Percentiles rank a stretch among this genome's conserved stretches.
Conservation (phyloP, 2,113 vertebrate genomes). For the Bubalus kerabau region DNA sequence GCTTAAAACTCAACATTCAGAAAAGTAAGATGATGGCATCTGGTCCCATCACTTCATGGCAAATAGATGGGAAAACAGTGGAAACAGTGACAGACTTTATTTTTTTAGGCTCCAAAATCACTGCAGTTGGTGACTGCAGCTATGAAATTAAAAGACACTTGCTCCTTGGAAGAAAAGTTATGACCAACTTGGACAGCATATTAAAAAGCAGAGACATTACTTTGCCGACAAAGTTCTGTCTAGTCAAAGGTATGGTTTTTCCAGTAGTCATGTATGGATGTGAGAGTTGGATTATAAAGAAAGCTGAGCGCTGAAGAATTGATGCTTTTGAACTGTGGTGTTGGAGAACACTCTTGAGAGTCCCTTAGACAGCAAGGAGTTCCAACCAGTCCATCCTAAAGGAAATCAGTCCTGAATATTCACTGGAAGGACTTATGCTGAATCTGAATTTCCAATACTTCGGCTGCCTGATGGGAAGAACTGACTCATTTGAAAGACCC, state of each 20-base stretch:
- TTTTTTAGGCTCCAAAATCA: not conserved
- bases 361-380: not conserved
- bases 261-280: not conserved
- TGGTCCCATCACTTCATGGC: not conserved
- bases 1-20: not conserved
- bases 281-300: not conserved
- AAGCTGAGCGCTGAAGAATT: not conserved
- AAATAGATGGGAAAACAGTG: not conserved
- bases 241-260: not conserved
- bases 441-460: not conserved
- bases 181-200: not conserved
- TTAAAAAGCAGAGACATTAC: not conserved
- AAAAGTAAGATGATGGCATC: not conserved
- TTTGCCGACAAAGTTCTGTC: not conserved
- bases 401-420: not conserved
- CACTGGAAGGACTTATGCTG: not conserved
- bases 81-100: not conserved
- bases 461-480: not conserved
- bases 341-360: not conserved
- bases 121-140: not conserved
- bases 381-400: not conserved
- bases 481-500: not conserved
- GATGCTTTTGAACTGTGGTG: not conserved
- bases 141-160: not conserved
- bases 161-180: not conserved